Base-by-base conservation (phyloP, 2,113 vertebrate genomes). In the Chaetodon trifascialis region DNA sequence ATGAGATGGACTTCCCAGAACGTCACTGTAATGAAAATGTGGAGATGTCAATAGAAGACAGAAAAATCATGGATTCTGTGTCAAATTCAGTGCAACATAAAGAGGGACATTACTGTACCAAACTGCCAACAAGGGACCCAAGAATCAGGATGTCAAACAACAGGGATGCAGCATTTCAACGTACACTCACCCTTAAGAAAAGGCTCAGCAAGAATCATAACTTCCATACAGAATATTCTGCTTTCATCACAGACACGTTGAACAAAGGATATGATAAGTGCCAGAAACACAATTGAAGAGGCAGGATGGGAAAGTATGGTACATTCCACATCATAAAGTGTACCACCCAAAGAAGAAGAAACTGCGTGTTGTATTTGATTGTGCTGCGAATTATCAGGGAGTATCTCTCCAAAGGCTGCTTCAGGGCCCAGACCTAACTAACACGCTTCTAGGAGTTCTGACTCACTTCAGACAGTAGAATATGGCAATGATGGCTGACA, bases 381-480 rank as follows among this genome's bases (percentile, higher is more conserved):
- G 71, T 62, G 71, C n/a, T 34, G 55, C 42, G 5, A 44, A 16
- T 44, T 73, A 14, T 47, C 72, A 74, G 30, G 72, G 56, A n/a
- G 12, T 21, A 0, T 74, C 72, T 4, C 56, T 74, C 58, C 15
- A 62, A n/a, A 2, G n/a, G 19, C 44, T 74, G 19, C 56, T 74
- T 12, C 58, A 74, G 30, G 72, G 72, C 15, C 72, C 72, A 62
- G 58, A 74, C 11, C 11, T 64, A 2, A 64, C 62, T 2, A 44
- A 23, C 62, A 12, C 38, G 11, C 62, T 44, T 11, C 5, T 38
- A 5, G 56, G 46, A 10, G 46, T 63, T 19, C 55, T 58, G 14
- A 59, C 55, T 1, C 38, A 25, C 0, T 63, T 49, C 5, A 36
- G 44, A 19, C 12, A 63, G 21, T 30, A 51, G 1, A 1, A 49